Conservation (phyloP, 1,140 invertebrate genomes). For the Formica selysi region DNA sequence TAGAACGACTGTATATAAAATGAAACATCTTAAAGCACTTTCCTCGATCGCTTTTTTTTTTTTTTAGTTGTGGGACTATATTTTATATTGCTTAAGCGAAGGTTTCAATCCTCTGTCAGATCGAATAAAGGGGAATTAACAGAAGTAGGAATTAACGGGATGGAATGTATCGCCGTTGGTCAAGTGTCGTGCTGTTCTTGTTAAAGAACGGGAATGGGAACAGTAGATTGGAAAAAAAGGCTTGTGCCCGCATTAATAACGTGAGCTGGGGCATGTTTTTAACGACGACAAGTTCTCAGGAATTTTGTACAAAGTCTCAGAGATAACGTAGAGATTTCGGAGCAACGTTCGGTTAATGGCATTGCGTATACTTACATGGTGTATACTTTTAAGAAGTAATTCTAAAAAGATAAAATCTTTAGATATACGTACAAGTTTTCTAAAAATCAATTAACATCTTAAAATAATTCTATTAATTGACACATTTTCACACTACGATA, state of each 20-base stretch:
- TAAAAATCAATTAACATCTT: not conserved
- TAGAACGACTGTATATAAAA: conserved; percentile 1
- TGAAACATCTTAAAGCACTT: conserved; percentile 27
- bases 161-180: conserved; percentile 56
- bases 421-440: not conserved
- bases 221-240: conserved; percentile 44
- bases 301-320: not conserved
- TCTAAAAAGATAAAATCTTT: not conserved
- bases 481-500: not conserved
- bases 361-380: not conserved
- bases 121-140: conserved; percentile 50
- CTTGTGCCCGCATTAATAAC: conserved; percentile 35
- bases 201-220: conserved; percentile 30
- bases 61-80: conserved; percentile 25
- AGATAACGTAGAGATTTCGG: not conserved
- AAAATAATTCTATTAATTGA: not conserved
- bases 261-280: not conserved
- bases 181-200: conserved; percentile 47
- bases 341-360: not conserved
- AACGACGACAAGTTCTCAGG: not conserved
- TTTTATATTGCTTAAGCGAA: conserved; percentile 15
- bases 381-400: not conserved
- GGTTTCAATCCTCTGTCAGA: conserved; percentile 9
- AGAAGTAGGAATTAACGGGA: conserved; percentile 53
- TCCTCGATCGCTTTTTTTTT: conserved; percentile 10